phyloP scores from a whole-genome alignment of 2,888 invertebrate genomes.

The Lithophane ornitopus region DNA sequence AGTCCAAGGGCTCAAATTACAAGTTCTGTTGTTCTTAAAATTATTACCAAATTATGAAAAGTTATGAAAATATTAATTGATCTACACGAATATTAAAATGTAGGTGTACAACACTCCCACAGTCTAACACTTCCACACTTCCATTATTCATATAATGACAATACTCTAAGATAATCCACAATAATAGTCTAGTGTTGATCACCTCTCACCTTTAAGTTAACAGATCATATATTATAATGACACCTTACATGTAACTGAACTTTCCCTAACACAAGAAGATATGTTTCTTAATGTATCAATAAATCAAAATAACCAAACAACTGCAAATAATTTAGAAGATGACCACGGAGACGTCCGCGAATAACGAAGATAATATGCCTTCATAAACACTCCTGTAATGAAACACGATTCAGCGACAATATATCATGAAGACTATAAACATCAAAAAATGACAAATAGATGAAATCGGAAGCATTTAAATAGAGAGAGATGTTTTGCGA shows the following conservation, averaged over 20 bases:
- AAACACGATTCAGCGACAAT: slow-evolving; percentile 41
- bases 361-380: slow-evolving; percentile 51
- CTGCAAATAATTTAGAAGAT: slow-evolving; percentile 53
- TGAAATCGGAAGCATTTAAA: slow-evolving; percentile 27
- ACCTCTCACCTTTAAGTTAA: slow-evolving; percentile 57
- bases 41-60: not conserved
- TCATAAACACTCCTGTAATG: slow-evolving; percentile 46
- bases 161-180: slow-evolving; percentile 22
- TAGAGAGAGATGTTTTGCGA: not conserved
- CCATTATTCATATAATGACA: slow-evolving; percentile 29
- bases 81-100: not conserved
- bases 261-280: slow-evolving; percentile 53
- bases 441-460: slow-evolving; percentile 33
- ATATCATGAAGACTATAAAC: slow-evolving; percentile 17
- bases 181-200: slow-evolving; percentile 23
- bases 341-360: slow-evolving; percentile 33
- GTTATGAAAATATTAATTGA: not conserved
- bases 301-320: slow-evolving; percentile 56
- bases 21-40: not conserved
- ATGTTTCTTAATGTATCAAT: slow-evolving; percentile 49
- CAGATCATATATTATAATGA: slow-evolving; percentile 56
- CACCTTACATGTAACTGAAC: slow-evolving; percentile 47
- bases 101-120: not conserved
- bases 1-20: not conserved
- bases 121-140: not conserved